Conservation (phyloP, 2,797 vertebrate species). For the Steatocranus sp. region DNA sequence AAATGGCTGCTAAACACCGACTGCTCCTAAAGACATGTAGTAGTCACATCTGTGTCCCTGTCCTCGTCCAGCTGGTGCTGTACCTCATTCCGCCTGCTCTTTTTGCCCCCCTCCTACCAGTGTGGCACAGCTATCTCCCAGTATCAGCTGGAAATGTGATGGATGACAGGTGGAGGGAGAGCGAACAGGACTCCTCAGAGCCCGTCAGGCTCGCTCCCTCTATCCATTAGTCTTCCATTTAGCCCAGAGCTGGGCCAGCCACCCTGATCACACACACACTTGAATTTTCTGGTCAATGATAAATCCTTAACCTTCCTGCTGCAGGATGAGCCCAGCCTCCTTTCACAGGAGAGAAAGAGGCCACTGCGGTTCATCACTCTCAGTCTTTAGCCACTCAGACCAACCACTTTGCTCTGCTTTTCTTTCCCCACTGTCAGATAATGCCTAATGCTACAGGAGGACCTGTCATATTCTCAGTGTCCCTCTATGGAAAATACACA, state of each 20-base stretch:
- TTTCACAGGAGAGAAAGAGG: conserved; percentile 36
- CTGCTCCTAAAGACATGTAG: conserved; percentile 17
- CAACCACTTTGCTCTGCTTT: conserved; percentile 36
- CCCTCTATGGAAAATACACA: conserved; percentile 1
- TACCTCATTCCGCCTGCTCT: conserved; percentile 1
- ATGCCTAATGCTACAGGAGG: conserved; percentile 31
- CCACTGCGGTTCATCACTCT: conserved; percentile 53
- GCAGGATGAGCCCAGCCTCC: conserved; percentile 34
- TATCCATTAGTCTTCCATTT: conserved; percentile 74
- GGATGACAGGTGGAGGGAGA: conserved; percentile 60
- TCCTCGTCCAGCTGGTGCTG: conserved; percentile 20
- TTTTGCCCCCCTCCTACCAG: conserved; percentile 8
- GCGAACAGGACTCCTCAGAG: conserved; percentile 67
- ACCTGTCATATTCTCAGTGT: conserved; percentile 36
- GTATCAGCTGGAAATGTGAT: conserved; percentile 70
- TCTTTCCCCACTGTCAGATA: conserved; percentile 28
- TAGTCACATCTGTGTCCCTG: conserved; percentile 17
- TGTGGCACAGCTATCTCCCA: conserved; percentile 70
- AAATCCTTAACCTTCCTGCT: conserved; percentile 50
- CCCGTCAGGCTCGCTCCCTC: conserved; percentile 68
- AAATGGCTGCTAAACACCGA: conserved; percentile 22
- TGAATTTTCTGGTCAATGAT: conserved; percentile 70
- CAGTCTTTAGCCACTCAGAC: conserved; percentile 50
- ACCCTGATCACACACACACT: conserved; percentile 51
- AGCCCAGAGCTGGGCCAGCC: conserved; percentile 57